Conservation (phyloP, 2,797 vertebrate genomes). For the Aselliscus stoliczkanus region DNA sequence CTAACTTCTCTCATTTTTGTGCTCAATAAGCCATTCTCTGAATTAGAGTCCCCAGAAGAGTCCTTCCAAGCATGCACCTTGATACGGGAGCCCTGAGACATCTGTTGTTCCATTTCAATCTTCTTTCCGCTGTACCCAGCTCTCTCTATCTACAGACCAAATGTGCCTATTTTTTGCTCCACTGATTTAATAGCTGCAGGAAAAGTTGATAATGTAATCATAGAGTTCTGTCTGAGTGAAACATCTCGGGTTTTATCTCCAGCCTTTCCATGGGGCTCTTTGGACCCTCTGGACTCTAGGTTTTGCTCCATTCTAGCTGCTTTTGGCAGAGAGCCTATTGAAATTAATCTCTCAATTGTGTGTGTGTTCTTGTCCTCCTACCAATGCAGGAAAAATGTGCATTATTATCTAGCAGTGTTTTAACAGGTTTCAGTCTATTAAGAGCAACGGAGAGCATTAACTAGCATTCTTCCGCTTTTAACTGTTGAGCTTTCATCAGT, state of each 20-base stretch:
- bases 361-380: background rate
- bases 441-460: slow-evolving; percentile 67
- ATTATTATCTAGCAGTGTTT: slow-evolving; percentile 61
- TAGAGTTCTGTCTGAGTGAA: slow-evolving; percentile 64
- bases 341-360: background rate
- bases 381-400: background rate
- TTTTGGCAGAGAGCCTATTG: background rate
- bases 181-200: slow-evolving; percentile 72
- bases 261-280: background rate
- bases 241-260: slow-evolving; percentile 14
- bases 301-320: background rate
- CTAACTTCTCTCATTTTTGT: slow-evolving; percentile 63
- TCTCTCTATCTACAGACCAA: slow-evolving; percentile 69
- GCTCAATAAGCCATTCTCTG: slow-evolving; percentile 58
- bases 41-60: slow-evolving; percentile 53
- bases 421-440: slow-evolving; percentile 67
- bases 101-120: slow-evolving; percentile 69
- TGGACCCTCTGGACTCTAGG: background rate
- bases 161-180: slow-evolving; percentile 78
- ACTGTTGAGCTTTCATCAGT: slow-evolving; percentile 37
- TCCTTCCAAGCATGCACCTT: slow-evolving; percentile 65
- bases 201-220: slow-evolving; percentile 64
- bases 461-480: slow-evolving; percentile 60
- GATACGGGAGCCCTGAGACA: slow-evolving; percentile 69
- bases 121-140: slow-evolving; percentile 38